Percentiles rank a stretch among this genome's conserved stretches.
phyloP scores from a whole-genome alignment of 2,888 invertebrate species.

The Hypselothyrea guttata region DNA sequence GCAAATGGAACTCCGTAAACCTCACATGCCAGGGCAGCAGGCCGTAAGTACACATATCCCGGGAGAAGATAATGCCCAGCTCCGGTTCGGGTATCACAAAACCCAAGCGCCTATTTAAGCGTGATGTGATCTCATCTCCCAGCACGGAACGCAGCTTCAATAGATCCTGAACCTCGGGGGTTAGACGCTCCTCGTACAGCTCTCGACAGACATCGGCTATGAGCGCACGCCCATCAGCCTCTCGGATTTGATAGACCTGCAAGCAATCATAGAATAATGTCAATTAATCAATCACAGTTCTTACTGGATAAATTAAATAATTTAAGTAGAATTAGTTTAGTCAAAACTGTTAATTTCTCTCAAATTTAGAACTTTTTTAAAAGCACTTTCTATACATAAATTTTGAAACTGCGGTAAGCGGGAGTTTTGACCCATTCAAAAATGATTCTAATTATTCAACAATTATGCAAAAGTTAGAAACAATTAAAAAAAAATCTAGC shows the following conservation, averaged over 20 bases:
- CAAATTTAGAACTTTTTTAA: too few species aligned
- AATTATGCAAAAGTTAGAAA: too few species aligned
- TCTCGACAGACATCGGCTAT: slow-evolving; percentile 79
- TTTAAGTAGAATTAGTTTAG: too few species aligned
- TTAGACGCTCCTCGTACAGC: slow-evolving; percentile 61
- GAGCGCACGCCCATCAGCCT: slow-evolving; percentile 71
- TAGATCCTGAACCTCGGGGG: slow-evolving; percentile 59
- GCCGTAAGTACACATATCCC: slow-evolving; percentile 87
- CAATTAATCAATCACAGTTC: too few species aligned
- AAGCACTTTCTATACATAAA: too few species aligned
- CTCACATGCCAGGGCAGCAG: slow-evolving; percentile 94
- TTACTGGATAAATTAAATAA: too few species aligned
- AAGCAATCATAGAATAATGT: too few species aligned
- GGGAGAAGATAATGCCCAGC: slow-evolving; percentile 87
- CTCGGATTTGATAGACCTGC: slow-evolving; percentile 68
- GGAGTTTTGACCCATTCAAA: too few species aligned
- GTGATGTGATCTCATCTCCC: slow-evolving; percentile 84
- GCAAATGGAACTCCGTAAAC: slow-evolving; percentile 88
- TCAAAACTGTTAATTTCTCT: too few species aligned
- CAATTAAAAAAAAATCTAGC: too few species aligned
- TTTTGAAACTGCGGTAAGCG: too few species aligned
- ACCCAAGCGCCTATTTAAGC: slow-evolving; percentile 83
- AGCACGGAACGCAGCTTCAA: slow-evolving; percentile 83
- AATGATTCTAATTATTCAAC: too few species aligned
- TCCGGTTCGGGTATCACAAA: slow-evolving; percentile 90